Conservation (phyloP, 2,113 vertebrate genomes). For the Phalacrocorax pelagicus region DNA sequence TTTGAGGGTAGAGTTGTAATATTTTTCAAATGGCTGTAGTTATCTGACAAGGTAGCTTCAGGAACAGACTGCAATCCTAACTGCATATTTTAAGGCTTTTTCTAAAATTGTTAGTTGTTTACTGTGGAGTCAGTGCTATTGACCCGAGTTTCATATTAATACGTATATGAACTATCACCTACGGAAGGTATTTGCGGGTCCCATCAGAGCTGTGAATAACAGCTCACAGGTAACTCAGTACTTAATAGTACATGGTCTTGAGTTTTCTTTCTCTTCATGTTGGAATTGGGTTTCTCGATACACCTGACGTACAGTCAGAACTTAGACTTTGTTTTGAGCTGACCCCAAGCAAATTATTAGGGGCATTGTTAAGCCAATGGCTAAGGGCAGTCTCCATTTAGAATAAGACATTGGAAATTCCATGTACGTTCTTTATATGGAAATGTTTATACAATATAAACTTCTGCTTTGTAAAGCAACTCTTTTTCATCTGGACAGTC, state of each 20-base stretch:
- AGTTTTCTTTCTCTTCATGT: not conserved
- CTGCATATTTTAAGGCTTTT: not conserved
- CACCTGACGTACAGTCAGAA: not conserved
- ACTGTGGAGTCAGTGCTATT: not conserved
- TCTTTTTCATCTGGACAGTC: constrained; percentile 44
- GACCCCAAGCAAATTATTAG: not conserved
- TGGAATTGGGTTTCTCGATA: not conserved
- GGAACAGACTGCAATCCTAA: not conserved
- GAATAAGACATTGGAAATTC: constrained; percentile 1
- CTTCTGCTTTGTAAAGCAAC: constrained; percentile 5
- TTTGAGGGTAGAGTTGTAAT: not conserved
- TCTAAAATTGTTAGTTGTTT: not conserved
- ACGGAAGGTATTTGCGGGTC: not conserved
- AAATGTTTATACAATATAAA: constrained; percentile 26
- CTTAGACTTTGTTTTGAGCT: not conserved
- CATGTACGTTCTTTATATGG: constrained; percentile 46
- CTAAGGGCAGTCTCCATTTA: constrained; percentile 19
- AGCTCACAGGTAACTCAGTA: not conserved
- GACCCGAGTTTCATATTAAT: not conserved
- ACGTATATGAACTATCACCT: fast-evolving
- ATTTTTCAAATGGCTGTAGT: not conserved
- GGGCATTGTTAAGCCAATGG: constrained; percentile 15
- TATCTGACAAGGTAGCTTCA: not conserved
- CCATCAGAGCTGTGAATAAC: not conserved
- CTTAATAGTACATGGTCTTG: not conserved